These are phyloP conservation scores for Whitmania pigra DNA, from an alignment of 1,140 invertebrate genomes.

Conservation along the genomic window DNA sequence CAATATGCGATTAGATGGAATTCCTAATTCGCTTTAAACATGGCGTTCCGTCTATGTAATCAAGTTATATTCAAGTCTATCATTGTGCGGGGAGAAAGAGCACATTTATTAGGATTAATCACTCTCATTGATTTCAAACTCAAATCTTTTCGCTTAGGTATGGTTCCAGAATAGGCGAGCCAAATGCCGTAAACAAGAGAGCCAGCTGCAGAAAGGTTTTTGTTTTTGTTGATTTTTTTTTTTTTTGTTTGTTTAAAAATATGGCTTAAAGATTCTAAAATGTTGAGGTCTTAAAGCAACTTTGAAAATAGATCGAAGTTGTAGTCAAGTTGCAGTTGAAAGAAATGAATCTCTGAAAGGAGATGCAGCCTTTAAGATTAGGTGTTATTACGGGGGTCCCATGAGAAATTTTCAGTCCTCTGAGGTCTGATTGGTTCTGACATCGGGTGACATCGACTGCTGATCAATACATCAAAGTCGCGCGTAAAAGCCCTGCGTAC, in stretches of 20 bases:
- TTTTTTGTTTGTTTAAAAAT: background rate
- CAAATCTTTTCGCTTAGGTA: slow-evolving; percentile 32
- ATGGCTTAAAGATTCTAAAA: background rate
- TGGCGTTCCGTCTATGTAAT: too few relatives aligned
- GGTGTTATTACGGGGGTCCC: background rate
- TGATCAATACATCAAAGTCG: slow-evolving; percentile 11
- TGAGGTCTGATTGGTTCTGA: slow-evolving; percentile 14
- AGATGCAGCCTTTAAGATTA: background rate
- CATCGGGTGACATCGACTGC: slow-evolving; percentile 3
- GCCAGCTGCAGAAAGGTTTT: slow-evolving; percentile 78
- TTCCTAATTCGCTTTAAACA: too few relatives aligned
- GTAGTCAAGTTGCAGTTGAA: background rate
- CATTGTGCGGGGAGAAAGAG: too few relatives aligned
- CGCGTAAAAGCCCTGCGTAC: slow-evolving; percentile 11
- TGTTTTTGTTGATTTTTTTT: background rate
- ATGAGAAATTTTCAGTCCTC: slow-evolving; percentile 9
- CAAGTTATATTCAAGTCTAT: too few relatives aligned
- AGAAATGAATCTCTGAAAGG: background rate
- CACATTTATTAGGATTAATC: slow-evolving; percentile 15
- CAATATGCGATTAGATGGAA: background rate
- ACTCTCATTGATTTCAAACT: slow-evolving; percentile 9
- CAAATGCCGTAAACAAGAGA: slow-evolving; percentile 89
- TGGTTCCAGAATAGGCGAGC: slow-evolving; percentile 93
- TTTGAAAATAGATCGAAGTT: background rate
- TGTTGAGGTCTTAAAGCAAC: background rate